Percentiles rank a stretch among this genome's conserved stretches.
These are phyloP conservation scores for Pyrgilauda ruficollis DNA, from an alignment of 2,113 vertebrate species.

Conservation along the genomic window DNA sequence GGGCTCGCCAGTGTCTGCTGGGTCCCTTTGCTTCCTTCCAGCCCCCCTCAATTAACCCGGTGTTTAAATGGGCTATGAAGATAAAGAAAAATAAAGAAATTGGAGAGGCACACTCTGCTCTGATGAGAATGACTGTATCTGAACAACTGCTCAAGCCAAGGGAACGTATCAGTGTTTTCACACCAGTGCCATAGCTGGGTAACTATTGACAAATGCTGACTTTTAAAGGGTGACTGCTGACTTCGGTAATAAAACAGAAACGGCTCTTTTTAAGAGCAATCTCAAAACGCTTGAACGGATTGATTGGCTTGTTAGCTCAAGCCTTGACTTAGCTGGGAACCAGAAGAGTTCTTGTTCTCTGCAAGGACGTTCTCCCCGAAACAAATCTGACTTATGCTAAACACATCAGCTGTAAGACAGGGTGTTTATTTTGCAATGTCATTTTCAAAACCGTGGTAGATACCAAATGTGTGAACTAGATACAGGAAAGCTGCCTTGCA, in stretches of 20 bases:
- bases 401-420: not conserved
- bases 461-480: not conserved
- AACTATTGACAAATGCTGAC: conserved; percentile 38
- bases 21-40: not conserved
- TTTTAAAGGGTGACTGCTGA: not conserved
- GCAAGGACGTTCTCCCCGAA: not conserved
- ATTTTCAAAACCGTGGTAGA: not conserved
- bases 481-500: not conserved
- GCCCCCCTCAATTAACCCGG: not conserved
- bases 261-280: not conserved
- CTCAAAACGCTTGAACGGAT: not conserved
- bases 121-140: not conserved
- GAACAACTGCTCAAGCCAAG: conserved; percentile 4
- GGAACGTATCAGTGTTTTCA: conserved; percentile 7
- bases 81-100: not conserved
- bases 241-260: not conserved
- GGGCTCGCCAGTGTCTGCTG: not conserved
- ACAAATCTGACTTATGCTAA: not conserved
- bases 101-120: not conserved
- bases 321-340: not conserved
- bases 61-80: not conserved
- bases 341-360: not conserved
- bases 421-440: not conserved
- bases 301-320: not conserved
- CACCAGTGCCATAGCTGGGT: not conserved